Evolutionary conservation across 92 coral and sea anemone genomes (phyloP).

Genomic region (Zoanthus sociatus): DNA sequence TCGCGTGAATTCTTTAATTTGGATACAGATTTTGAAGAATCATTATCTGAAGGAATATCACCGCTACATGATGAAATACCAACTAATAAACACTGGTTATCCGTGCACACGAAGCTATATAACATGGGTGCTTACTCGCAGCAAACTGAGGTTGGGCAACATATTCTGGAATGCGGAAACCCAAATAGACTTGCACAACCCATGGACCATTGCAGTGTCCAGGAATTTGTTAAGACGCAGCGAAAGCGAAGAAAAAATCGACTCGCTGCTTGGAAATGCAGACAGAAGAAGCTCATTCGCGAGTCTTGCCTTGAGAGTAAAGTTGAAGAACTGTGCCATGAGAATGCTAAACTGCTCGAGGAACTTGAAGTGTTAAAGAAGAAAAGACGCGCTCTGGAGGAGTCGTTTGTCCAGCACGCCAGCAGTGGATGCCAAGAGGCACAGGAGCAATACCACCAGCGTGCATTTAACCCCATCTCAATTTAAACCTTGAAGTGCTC

Average conservation of each 20-base stretch:
- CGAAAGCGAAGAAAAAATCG: constrained; percentile 64
- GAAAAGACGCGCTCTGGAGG: constrained; percentile 62
- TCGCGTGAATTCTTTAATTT: background rate
- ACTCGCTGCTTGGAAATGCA: constrained; percentile 76
- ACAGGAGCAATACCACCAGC: constrained; percentile 62
- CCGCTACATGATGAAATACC: constrained; percentile 46
- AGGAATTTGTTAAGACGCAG: constrained; percentile 63
- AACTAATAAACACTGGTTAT: constrained; percentile 67
- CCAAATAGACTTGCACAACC: background rate
- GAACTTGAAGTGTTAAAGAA: constrained; percentile 62
- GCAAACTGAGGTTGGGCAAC: constrained; percentile 37
- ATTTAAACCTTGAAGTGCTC: background rate
- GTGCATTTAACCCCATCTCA: constrained; percentile 27
- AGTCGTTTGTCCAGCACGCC: constrained; percentile 65
- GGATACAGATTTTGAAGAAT: constrained; percentile 32
- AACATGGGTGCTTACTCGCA: constrained; percentile 56
- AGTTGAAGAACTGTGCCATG: constrained; percentile 66
- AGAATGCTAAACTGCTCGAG: constrained; percentile 70
- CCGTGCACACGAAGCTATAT: constrained; percentile 65
- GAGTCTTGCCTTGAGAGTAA: constrained; percentile 67
- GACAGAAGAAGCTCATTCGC: constrained; percentile 71
- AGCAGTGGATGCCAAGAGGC: constrained; percentile 70
- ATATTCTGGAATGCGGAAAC: background rate
- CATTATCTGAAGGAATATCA: constrained; percentile 13
- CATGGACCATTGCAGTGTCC: constrained; percentile 33